A percentile compares a stretch with the other conserved stretches of the same genome.
Conservation (phyloP, 2,888 invertebrate species). For the Cataglyphis livida region DNA sequence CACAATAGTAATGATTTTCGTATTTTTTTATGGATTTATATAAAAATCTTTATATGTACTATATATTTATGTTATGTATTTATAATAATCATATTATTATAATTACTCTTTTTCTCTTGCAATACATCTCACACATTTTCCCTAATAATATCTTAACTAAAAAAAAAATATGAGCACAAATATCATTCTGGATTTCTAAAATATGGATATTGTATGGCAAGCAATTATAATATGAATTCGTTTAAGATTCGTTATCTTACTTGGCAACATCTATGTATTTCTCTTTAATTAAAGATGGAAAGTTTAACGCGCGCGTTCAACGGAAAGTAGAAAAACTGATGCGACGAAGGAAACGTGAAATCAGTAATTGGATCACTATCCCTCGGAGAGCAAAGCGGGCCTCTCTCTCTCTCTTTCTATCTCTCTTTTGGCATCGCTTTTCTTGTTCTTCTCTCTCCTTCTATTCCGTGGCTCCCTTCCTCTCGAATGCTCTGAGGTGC, state of each 20-base stretch:
- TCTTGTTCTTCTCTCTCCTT: slow-evolving; percentile 12
- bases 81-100: background rate
- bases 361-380: slow-evolving; percentile 55
- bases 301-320: slow-evolving; percentile 9
- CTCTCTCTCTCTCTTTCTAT: slow-evolving; percentile 35
- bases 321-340: slow-evolving; percentile 15
- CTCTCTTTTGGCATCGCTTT: background rate
- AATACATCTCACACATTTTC: background rate
- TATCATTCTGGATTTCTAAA: slow-evolving; percentile 6
- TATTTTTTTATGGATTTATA: slow-evolving; percentile 4
- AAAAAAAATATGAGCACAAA: background rate
- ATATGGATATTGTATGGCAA: background rate
- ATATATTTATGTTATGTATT: slow-evolving; percentile 2
- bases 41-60: background rate
- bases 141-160: background rate
- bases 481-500: slow-evolving; percentile 66
- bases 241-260: background rate
- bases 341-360: slow-evolving; percentile 58
- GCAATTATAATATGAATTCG: background rate
- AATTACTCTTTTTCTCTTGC: background rate
- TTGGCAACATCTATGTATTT: background rate
- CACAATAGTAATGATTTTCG: slow-evolving; percentile 21
- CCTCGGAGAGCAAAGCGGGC: slow-evolving; percentile 62
- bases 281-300: slow-evolving; percentile 31
- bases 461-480: slow-evolving; percentile 43